Evolutionary conservation across 2,113 vertebrate genomes (phyloP), one percentile per base, ranked within the genome.

Genomic region (Todiramphus saurophagus): DNA sequence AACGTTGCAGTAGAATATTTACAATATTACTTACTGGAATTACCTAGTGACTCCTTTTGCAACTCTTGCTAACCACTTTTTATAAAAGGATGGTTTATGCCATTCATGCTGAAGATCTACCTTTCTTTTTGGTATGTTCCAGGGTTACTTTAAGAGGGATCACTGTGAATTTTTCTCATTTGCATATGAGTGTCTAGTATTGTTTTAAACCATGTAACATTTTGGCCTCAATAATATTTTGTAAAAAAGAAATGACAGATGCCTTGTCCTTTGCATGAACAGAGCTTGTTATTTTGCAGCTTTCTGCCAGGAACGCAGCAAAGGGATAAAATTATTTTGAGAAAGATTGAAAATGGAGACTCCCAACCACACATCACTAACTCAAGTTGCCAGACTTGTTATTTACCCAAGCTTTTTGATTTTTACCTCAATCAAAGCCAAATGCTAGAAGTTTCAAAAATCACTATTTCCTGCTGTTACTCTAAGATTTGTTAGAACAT

Each of bases 351-450:
- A 92, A 96, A 93, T 70, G 19, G 43, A 95, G 50, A 85, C 16
- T 93, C 10, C 28, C 25, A 80, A 21, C 43, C 12, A 80, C 46
- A 77, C 46, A 77, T 33, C 43, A 12, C n/a, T 63, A 77, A 21
- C 25, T 94, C 82, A 88, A 27, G 44, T 70, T 83, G 67, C 77
- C 63, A 69, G 43, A 46, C 35, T 59, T 43, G 58, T 76, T 90
- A 51, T 44, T 41, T 63, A 25, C 30, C 30, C 3, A 1, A 56
- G 16, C 24, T 90, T 70, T 93, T 90, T 89, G 87, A 91, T 88
- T 95, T 44, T 63, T 85, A 66, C 87, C 48, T 93, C 44, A 60
- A 55, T 79, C 58, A 93, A 94, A 96, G 81, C 48, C 81, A 94
- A 94, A 73, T 93, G 41, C 28, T 62, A 8, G 17, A 78, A 87